phyloP scores from a whole-genome alignment of 1,140 invertebrate genomes.

The Drosophila grimshawi region DNA sequence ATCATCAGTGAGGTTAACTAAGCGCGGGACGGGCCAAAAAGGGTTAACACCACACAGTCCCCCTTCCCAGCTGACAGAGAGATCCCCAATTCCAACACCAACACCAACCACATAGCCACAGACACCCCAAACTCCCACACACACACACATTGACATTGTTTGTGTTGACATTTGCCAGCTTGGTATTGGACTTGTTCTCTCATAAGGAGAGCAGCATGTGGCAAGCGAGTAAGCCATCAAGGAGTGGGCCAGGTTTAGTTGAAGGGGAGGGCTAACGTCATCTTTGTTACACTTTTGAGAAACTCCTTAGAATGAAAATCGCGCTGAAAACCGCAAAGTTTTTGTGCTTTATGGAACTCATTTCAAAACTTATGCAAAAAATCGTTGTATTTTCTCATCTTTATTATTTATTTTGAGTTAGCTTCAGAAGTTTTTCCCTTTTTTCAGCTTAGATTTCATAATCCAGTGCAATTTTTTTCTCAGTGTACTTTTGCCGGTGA shows the following conservation, averaged over 20 bases:
- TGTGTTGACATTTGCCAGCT: slow-evolving; percentile 80
- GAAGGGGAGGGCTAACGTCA: slow-evolving; percentile 14
- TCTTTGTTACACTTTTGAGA: background rate
- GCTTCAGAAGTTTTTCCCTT: too few species aligned
- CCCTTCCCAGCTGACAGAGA: background rate
- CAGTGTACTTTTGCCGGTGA: slow-evolving; percentile 38
- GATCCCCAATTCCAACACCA: slow-evolving; percentile 7
- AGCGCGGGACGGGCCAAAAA: slow-evolving; percentile 53
- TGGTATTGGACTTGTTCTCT: slow-evolving; percentile 49
- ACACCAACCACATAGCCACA: slow-evolving; percentile 1
- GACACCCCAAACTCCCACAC: slow-evolving; percentile 1
- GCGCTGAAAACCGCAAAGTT: too few species aligned
- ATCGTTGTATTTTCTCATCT: background rate
- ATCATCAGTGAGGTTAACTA: slow-evolving; percentile 72
- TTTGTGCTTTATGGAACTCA: background rate
- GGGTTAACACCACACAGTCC: slow-evolving; percentile 55
- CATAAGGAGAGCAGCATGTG: slow-evolving; percentile 17
- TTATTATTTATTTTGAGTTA: background rate
- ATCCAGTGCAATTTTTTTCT: background rate
- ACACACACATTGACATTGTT: slow-evolving; percentile 49
- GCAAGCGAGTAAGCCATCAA: slow-evolving; percentile 27
- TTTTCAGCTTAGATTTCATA: too few species aligned
- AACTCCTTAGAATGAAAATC: background rate
- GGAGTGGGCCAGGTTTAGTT: background rate
- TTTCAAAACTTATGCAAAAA: background rate